A percentile compares a stretch with the other conserved stretches of the same genome.
Conservation (phyloP, 1,140 invertebrate species). For the Diachasma alloeum region DNA sequence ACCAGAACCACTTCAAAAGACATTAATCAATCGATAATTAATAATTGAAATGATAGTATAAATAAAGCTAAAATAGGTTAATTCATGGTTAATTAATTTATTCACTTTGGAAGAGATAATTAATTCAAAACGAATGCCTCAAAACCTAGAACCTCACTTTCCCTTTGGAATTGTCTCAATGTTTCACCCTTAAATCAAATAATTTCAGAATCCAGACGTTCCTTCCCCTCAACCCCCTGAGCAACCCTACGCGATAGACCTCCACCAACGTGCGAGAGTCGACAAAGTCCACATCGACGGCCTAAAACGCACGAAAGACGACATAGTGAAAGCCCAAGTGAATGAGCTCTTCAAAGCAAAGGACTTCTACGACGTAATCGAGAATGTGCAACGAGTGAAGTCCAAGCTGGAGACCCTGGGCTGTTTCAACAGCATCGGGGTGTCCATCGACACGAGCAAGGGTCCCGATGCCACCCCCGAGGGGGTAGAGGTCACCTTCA, state of each 20-base stretch:
- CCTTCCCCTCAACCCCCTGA: neutral
- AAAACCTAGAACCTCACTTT: too few species aligned
- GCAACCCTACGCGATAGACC: neutral
- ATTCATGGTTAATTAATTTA: too few species aligned
- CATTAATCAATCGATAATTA: too few species aligned
- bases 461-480: constrained; percentile 74
- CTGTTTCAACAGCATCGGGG: constrained; percentile 82
- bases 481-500: constrained; percentile 85
- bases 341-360: constrained; percentile 76
- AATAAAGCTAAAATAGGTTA: too few species aligned
- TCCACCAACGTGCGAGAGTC: constrained; percentile 73
- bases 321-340: constrained; percentile 78
- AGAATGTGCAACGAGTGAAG: constrained; percentile 71
- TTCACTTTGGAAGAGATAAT: too few species aligned
- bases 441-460: constrained; percentile 84
- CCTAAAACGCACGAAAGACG: constrained; percentile 82
- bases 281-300: constrained; percentile 84
- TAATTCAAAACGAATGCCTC: too few species aligned
- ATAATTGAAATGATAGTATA: too few species aligned
- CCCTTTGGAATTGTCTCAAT: too few species aligned
- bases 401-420: constrained; percentile 78
- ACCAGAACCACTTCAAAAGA: too few species aligned
- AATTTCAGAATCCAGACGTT: neutral
- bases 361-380: constrained; percentile 72
- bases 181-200: too few species aligned